Evolutionary conservation across 1,140 invertebrate species (phyloP), one percentile per base, ranked within the genome.

Genomic region (Drosophila guanche): DNA sequence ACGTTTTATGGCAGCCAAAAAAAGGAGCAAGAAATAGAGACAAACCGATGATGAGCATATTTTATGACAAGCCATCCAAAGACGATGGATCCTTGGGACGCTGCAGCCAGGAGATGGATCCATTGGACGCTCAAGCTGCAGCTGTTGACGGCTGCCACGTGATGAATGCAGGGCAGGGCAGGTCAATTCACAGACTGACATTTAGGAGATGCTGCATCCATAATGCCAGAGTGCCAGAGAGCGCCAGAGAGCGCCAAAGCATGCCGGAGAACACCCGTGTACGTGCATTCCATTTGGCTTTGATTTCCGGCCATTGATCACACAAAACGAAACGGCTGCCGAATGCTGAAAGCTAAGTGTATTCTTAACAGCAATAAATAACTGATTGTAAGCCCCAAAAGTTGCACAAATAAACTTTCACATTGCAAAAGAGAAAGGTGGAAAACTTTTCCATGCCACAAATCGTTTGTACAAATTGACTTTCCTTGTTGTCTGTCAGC

Each of bases 401-500:
- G 50, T 67, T 27, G 43, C 66, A 12, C 33, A 69, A 68, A 69
- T 69, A 68, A 69, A 68, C 66, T 52, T 43, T 22, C 47, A 68
- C 55, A 68, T 63, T 37, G 27, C 10, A 37, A 37, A 10, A 37
- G 12, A 4, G 12, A 5, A 5, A 41, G 3, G 46, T 20, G 50
- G 29, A 52, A 22, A 23, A 45, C 40, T 54, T 45, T 61, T 48
- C 33, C 33, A 37, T 37, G 43, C 63, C 20, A 22, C 16, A 40
- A 85, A 72, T 63, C 67, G 63, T 63, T 71, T 66, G 57, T 69
- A 51, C 71, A 88, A 88, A 88, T 88, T 88, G 79, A 88, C 78
- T 83, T 83, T 76, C 47, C 59, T 65, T 76, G 74, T 79, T 83
- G 61, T 20, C 16, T 88, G 61, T 78, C 83, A 88, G 74, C 58